Percentiles rank a stretch among this genome's conserved stretches.
These are phyloP conservation scores for Cololabis saira DNA, from an alignment of 2,113 vertebrate species.

Conservation along the genomic window DNA sequence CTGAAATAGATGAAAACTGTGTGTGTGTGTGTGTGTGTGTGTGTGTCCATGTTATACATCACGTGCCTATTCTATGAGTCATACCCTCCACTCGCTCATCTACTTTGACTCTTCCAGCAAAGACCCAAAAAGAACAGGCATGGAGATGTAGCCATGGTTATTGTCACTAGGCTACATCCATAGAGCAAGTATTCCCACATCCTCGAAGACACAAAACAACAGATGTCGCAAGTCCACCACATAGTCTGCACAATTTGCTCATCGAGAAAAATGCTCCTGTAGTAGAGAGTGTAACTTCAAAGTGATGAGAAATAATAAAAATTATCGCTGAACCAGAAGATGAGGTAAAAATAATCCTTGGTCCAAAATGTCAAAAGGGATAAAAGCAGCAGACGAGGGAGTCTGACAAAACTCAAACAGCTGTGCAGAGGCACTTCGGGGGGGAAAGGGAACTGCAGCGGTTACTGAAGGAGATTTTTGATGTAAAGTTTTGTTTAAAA, in stretches of 20 bases:
- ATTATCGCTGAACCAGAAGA: conserved; percentile 26
- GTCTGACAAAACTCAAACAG: conserved; percentile 17
- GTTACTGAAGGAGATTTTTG: not conserved
- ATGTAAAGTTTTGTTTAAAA: conserved; percentile 16
- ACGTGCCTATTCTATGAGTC: conserved; percentile 55
- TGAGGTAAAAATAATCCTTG: conserved; percentile 3
- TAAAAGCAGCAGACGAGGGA: conserved; percentile 20
- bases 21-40: conserved; percentile 1
- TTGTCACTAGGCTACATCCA: conserved; percentile 41
- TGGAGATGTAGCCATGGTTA: conserved; percentile 59
- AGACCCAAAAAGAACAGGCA: conserved; percentile 40
- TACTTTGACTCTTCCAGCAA: conserved; percentile 37
- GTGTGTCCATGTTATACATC: not conserved
- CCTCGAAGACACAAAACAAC: conserved; percentile 25
- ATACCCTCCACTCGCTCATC: conserved; percentile 39
- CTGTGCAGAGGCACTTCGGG: not conserved
- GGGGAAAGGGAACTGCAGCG: not conserved
- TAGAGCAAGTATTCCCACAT: conserved; percentile 26
- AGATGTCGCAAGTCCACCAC: conserved; percentile 7
- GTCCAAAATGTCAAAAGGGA: conserved; percentile 11
- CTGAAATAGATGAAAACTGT: not conserved
- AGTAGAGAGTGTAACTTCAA: not conserved
- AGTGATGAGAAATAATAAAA: conserved; percentile 27
- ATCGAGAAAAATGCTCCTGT: conserved; percentile 15
- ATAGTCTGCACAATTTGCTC: not conserved